A percentile compares a stretch with the other conserved stretches of the same genome.
phyloP scores from a whole-genome alignment of 1,140 invertebrate species.

The Rhagoletis zephyria region DNA sequence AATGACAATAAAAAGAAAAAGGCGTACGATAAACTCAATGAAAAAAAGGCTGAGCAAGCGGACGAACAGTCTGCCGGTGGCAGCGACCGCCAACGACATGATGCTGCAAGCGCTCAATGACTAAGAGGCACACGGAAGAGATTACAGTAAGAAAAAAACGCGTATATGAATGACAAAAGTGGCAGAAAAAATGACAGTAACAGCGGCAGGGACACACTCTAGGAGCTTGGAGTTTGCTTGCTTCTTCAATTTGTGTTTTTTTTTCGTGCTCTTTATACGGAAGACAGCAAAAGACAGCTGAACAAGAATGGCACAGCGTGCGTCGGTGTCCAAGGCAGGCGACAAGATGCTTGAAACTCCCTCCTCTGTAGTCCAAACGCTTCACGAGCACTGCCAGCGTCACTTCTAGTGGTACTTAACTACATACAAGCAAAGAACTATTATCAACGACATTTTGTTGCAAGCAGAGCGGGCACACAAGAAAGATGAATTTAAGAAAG shows the following conservation, averaged over 20 bases:
- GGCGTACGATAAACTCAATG: not conserved
- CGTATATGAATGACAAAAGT: not conserved
- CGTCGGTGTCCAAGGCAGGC: not conserved
- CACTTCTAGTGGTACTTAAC: constrained; percentile 15
- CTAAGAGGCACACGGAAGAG: not conserved
- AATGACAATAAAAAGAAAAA: not conserved
- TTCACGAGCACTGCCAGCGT: not conserved
- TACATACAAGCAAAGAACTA: constrained; percentile 15
- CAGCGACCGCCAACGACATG: not conserved
- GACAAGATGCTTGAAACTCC: not conserved
- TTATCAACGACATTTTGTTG: constrained; percentile 46
- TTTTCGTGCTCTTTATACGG: not conserved
- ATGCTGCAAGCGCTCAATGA: not conserved
- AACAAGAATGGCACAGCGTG: not conserved
- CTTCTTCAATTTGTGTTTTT: not conserved
- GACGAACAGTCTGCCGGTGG: not conserved
- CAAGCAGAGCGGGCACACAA: not conserved
- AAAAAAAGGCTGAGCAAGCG: not conserved
- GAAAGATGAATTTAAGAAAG: not conserved
- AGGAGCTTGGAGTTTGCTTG: not conserved
- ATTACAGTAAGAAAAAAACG: not conserved
- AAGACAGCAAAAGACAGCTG: constrained; percentile 13
- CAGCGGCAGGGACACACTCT: not conserved
- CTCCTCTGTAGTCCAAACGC: not conserved
- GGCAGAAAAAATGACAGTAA: not conserved